phyloP scores from a whole-genome alignment of 2,888 invertebrate species.

The Cosmopolites sordidus region DNA sequence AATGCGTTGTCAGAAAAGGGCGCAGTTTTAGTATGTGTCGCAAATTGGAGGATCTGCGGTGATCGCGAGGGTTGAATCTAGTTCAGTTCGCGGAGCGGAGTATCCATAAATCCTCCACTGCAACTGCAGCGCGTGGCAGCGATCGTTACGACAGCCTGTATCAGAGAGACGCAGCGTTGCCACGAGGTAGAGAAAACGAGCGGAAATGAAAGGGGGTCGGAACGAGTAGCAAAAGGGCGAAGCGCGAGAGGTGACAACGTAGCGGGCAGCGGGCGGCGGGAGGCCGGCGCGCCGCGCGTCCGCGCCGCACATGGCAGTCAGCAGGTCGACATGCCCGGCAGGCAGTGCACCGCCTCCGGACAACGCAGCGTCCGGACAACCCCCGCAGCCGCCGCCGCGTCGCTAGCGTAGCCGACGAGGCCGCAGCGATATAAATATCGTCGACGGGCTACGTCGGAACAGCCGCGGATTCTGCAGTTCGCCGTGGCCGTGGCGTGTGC shows the following conservation, averaged over 20 bases:
- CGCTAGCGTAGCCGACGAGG: slow-evolving; percentile 30
- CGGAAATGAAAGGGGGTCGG: too few relatives aligned
- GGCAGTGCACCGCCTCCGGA: slow-evolving; percentile 27
- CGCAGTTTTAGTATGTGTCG: too few relatives aligned
- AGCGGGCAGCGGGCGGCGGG: slow-evolving; percentile 18
- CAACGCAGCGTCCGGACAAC: slow-evolving; percentile 23
- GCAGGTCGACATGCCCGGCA: slow-evolving; percentile 24
- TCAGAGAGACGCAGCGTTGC: slow-evolving; percentile 22
- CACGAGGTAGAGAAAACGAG: slow-evolving; percentile 20
- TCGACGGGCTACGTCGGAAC: slow-evolving; percentile 28
- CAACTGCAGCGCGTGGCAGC: slow-evolving; percentile 34
- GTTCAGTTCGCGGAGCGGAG: not conserved
- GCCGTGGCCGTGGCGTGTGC: slow-evolving; percentile 23
- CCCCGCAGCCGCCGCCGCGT: slow-evolving; percentile 29
- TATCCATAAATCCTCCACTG: slow-evolving; percentile 18
- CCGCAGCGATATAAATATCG: slow-evolving; percentile 37
- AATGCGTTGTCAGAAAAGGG: too few relatives aligned
- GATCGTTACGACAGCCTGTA: slow-evolving; percentile 35
- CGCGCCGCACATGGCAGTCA: slow-evolving; percentile 24
- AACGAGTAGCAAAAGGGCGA: too few relatives aligned
- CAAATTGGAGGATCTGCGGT: not conserved
- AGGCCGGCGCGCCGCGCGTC: slow-evolving; percentile 25
- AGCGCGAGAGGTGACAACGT: slow-evolving; percentile 11
- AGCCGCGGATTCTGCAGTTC: slow-evolving; percentile 24
- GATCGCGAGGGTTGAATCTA: not conserved